Conservation (phyloP, 2,113 vertebrate genomes). For the Marmota monax region DNA sequence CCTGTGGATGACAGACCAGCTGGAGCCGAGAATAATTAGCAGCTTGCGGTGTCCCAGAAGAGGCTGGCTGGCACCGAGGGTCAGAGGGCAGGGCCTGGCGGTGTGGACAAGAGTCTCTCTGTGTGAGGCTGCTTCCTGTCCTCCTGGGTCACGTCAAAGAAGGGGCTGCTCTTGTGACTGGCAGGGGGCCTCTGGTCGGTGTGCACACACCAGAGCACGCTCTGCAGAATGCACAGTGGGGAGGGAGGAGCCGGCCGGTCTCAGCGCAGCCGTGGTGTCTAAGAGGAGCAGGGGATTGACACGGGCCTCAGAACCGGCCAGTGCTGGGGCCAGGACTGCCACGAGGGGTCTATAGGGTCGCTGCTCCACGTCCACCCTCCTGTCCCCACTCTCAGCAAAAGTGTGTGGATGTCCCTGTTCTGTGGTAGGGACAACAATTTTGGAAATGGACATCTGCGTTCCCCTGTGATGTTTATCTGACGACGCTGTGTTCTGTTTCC, state of each 20-base stretch:
- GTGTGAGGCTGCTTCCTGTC: accelerated
- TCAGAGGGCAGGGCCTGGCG: accelerated
- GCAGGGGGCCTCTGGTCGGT: not conserved
- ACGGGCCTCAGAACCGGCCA: not conserved
- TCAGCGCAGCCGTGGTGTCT: accelerated
- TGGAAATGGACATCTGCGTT: not conserved
- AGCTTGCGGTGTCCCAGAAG: accelerated
- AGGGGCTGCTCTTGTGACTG: accelerated
- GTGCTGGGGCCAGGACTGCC: accelerated
- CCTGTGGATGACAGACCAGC: accelerated
- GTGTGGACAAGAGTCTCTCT: not conserved
- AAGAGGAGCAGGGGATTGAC: not conserved
- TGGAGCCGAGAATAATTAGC: not conserved
- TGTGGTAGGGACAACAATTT: accelerated
- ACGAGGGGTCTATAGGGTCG: accelerated
- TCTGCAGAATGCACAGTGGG: accelerated
- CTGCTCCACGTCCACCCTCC: accelerated
- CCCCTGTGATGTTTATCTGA: accelerated
- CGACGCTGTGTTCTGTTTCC: accelerated
- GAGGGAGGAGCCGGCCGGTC: too few species aligned
- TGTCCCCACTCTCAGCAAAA: accelerated
- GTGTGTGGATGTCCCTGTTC: accelerated
- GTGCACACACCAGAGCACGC: accelerated
- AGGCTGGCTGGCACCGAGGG: accelerated
- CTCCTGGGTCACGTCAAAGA: accelerated